phyloP scores from a whole-genome alignment of 2,888 invertebrate species.

The Latrodectus elegans region DNA sequence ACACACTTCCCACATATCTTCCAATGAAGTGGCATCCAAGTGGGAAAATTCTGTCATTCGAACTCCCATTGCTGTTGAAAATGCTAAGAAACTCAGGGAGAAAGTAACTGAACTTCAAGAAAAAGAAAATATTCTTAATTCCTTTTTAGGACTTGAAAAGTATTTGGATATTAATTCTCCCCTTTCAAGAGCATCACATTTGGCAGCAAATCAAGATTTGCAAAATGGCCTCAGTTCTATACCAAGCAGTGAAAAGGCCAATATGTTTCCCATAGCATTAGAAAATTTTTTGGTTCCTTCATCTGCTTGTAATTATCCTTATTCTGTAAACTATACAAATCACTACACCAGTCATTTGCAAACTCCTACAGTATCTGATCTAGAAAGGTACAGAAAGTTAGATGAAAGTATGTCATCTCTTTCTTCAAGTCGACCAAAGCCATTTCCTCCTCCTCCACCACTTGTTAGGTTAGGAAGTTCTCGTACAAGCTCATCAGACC shows the following conservation, averaged over 20 bases:
- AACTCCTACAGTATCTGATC: constrained; percentile 34
- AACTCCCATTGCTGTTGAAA: constrained; percentile 24
- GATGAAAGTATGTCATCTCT: constrained; percentile 41
- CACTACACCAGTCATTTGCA: constrained; percentile 62
- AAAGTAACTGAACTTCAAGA: constrained; percentile 58
- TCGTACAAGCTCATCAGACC: constrained; percentile 24
- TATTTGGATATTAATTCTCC: constrained; percentile 36
- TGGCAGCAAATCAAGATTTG: constrained; percentile 28
- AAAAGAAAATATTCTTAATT: constrained; percentile 59
- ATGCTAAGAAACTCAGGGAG: constrained; percentile 59
- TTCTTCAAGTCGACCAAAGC: constrained; percentile 39
- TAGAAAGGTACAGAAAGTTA: constrained; percentile 37
- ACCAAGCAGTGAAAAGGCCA: constrained; percentile 33
- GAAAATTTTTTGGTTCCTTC: constrained; percentile 59
- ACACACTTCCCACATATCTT: constrained; percentile 40
- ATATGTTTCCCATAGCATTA: constrained; percentile 47
- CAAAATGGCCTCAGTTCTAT: constrained; percentile 28
- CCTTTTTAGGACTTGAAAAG: constrained; percentile 53
- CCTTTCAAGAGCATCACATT: constrained; percentile 30
- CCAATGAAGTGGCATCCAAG: constrained; percentile 36
- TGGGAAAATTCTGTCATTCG: constrained; percentile 18
- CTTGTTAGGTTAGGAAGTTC: constrained; percentile 54
- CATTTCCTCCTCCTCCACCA: constrained; percentile 66
- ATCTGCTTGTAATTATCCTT: constrained; percentile 57
- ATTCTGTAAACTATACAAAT: constrained; percentile 56